phyloP scores from a whole-genome alignment of 2,113 vertebrate species.

The Heterocephalus glaber region DNA sequence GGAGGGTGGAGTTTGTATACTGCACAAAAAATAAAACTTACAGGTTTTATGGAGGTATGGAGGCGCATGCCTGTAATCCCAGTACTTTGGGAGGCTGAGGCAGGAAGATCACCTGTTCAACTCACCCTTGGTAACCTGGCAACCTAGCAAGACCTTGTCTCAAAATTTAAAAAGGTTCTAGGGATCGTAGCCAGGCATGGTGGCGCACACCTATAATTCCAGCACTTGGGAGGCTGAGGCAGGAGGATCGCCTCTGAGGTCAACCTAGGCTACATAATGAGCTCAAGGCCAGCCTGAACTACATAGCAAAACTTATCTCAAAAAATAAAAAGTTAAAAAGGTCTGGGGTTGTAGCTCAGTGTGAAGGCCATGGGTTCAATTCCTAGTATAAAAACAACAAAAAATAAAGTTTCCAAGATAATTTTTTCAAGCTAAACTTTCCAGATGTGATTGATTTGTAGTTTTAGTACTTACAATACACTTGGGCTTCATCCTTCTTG shows the following conservation, averaged over 20 bases:
- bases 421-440: constrained; percentile 42
- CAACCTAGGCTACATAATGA: neutral
- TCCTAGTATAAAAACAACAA: neutral
- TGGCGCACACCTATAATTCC: neutral
- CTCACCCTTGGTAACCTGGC: too few relatives aligned
- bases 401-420: constrained; percentile 17
- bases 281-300: neutral
- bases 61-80: too few relatives aligned
- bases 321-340: neutral
- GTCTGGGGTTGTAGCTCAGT: neutral
- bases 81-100: too few relatives aligned
- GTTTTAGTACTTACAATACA: constrained; percentile 41
- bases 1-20: neutral
- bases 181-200: too few relatives aligned
- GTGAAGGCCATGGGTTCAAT: neutral
- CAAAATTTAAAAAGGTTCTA: too few relatives aligned
- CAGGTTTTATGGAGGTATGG: too few relatives aligned
- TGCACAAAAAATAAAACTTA: too few relatives aligned
- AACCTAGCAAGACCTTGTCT: too few relatives aligned
- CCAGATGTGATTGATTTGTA: neutral
- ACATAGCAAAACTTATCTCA: neutral
- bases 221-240: neutral
- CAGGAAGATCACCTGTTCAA: too few relatives aligned
- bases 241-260: neutral
- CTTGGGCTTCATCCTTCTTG: neutral